phyloP scores from a whole-genome alignment of 2,797 vertebrate genomes.

The Myripristis murdjan region DNA sequence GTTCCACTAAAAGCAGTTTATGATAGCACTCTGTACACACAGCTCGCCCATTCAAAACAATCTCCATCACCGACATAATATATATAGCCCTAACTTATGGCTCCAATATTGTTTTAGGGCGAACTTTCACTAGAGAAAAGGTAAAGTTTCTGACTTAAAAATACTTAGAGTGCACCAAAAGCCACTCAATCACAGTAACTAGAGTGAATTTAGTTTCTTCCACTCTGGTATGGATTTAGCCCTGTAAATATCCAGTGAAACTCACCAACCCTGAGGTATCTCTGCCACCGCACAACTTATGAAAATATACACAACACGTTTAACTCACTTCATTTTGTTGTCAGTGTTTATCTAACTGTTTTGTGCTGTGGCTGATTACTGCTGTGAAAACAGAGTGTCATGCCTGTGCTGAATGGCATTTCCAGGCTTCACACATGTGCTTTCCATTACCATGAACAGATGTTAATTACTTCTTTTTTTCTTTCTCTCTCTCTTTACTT shows the following conservation, averaged over 20 bases:
- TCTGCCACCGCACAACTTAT: conserved; percentile 15
- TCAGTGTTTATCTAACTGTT: conserved; percentile 67
- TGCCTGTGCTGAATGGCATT: conserved; percentile 57
- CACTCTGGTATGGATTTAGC: background rate
- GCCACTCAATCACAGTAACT: too few relatives aligned
- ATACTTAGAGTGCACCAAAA: too few relatives aligned
- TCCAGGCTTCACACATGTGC: conserved; percentile 62
- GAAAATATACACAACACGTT: conserved; percentile 56
- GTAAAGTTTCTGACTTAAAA: too few relatives aligned
- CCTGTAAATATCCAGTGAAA: background rate
- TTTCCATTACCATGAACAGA: conserved; percentile 75
- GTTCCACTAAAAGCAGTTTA: too few relatives aligned
- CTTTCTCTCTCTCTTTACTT: conserved; percentile 49
- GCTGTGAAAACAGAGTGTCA: conserved; percentile 68
- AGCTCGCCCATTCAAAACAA: too few relatives aligned
- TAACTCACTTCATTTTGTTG: conserved; percentile 56
- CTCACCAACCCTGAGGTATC: background rate
- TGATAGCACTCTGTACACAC: too few relatives aligned
- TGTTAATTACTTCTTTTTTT: conserved; percentile 62
- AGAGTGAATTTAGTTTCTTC: too few relatives aligned
- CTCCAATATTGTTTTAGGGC: too few relatives aligned
- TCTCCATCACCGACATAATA: too few relatives aligned
- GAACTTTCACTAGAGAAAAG: too few relatives aligned
- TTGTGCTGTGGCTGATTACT: conserved; percentile 61
- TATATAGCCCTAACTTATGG: too few relatives aligned